These are phyloP conservation scores for Achlya flavicornis DNA, from an alignment of 2,888 invertebrate genomes.

Conservation along the genomic window DNA sequence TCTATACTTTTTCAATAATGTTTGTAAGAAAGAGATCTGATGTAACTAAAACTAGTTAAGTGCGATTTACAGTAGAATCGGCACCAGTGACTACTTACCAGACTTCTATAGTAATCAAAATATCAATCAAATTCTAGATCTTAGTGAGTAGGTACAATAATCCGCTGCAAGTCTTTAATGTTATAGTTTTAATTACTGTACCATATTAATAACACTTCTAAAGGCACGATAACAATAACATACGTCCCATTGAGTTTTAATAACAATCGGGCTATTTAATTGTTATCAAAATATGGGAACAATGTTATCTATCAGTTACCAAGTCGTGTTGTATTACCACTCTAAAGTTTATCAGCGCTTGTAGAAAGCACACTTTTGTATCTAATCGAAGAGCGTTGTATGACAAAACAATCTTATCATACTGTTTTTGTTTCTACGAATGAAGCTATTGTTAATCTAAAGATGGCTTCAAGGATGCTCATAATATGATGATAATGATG, in stretches of 20 bases:
- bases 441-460: not conserved
- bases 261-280: not conserved
- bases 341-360: too few relatives aligned
- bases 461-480: not conserved
- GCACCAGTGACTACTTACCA: too few relatives aligned
- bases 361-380: not conserved
- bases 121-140: too few relatives aligned
- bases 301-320: conserved; percentile 8
- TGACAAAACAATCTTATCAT: not conserved
- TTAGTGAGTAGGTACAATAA: too few relatives aligned
- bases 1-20: too few relatives aligned
- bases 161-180: too few relatives aligned
- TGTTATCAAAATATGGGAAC: not conserved
- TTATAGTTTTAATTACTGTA: too few relatives aligned
- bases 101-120: too few relatives aligned
- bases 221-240: not conserved
- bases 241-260: not conserved
- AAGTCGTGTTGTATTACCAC: not conserved
- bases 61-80: too few relatives aligned
- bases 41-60: too few relatives aligned
- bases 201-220: not conserved
- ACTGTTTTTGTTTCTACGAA: not conserved
- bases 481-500: too few relatives aligned
- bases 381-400: not conserved
- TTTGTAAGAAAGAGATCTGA: too few relatives aligned